A percentile compares a stretch with the other conserved stretches of the same genome.
Evolutionary conservation across 2,888 invertebrate species (phyloP).

Genomic region (Orthonevra nobilis): DNA sequence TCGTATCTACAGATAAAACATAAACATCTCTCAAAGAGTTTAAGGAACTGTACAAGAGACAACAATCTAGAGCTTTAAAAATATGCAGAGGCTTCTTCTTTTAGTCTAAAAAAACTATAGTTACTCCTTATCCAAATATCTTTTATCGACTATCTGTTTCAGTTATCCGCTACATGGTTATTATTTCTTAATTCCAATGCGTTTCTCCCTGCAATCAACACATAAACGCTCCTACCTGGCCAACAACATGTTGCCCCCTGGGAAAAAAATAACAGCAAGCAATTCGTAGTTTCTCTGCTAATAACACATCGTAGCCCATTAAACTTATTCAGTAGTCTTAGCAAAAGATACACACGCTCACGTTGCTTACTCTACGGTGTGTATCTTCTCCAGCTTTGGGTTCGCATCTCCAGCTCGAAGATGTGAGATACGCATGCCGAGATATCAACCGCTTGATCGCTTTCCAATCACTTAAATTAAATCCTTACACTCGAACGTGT

Average conservation of each 20-base stretch:
- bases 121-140: too few species aligned
- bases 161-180: too few species aligned
- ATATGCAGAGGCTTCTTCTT: too few species aligned
- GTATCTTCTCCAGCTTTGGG: slow-evolving; percentile 22
- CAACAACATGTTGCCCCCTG: background rate
- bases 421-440: slow-evolving; percentile 55
- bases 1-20: too few species aligned
- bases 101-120: too few species aligned
- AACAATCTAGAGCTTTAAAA: too few species aligned
- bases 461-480: slow-evolving; percentile 65
- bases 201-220: too few species aligned
- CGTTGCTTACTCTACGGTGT: slow-evolving; percentile 13
- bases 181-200: too few species aligned
- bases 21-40: too few species aligned
- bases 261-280: slow-evolving; percentile 21
- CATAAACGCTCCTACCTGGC: background rate
- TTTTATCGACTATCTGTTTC: too few species aligned
- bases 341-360: slow-evolving; percentile 8
- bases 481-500: slow-evolving; percentile 52
- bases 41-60: too few species aligned
- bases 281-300: slow-evolving; percentile 16
- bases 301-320: slow-evolving; percentile 28
- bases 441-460: slow-evolving; percentile 47
- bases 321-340: slow-evolving; percentile 7
- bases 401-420: slow-evolving; percentile 1